Conservation (phyloP, 2,797 vertebrate species). For the Parambassis ranga region DNA sequence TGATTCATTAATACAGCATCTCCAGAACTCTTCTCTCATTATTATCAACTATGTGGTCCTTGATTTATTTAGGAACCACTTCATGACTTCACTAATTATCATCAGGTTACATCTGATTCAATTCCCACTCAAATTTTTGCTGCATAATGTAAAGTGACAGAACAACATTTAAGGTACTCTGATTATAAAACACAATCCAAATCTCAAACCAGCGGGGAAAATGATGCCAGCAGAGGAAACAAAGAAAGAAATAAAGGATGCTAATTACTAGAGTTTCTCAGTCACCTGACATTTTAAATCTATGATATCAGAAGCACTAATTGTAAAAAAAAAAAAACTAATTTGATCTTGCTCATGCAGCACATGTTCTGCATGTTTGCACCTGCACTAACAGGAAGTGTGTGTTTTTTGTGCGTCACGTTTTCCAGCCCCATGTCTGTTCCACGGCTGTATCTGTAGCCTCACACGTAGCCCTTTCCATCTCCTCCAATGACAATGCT, state of each 20-base stretch:
- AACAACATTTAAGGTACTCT: too few species aligned
- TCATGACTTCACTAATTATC: too few species aligned
- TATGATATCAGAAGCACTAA: neutral
- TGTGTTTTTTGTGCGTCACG: neutral
- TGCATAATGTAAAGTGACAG: too few species aligned
- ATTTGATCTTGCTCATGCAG: neutral
- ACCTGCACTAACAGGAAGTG: neutral
- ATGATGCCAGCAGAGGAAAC: neutral
- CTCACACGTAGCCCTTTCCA: constrained; percentile 25
- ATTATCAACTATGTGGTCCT: too few species aligned
- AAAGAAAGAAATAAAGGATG: neutral
- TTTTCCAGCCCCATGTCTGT: neutral
- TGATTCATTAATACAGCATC: too few species aligned
- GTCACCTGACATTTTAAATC: neutral
- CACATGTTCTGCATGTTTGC: neutral
- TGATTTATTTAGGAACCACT: too few species aligned
- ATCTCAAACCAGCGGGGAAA: too few species aligned
- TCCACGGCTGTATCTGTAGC: neutral
- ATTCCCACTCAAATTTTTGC: too few species aligned
- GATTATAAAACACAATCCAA: too few species aligned
- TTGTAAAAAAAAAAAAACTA: neutral
- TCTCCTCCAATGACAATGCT: constrained; percentile 36
- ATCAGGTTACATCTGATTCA: too few species aligned
- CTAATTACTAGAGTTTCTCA: too few species aligned
- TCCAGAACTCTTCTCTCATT: too few species aligned